Evolutionary conservation across 2,888 invertebrate species (phyloP), one percentile per base, ranked within the genome.

Genomic region (Strigamia crassipes): DNA sequence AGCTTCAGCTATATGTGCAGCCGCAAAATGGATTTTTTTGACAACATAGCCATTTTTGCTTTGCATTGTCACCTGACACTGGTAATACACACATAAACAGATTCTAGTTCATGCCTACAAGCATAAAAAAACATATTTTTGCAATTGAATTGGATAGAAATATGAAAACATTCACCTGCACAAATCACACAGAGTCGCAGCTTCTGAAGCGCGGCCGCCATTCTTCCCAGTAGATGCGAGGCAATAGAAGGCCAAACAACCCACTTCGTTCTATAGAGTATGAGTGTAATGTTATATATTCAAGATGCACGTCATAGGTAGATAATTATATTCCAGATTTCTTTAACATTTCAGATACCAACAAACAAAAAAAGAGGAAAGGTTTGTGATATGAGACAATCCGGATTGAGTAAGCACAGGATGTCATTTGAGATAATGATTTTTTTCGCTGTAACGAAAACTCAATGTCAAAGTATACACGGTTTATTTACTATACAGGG

Each of bases 371-470:
- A 73, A 73, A 73, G 9, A 73, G 27, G 12, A 9, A 73, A 27
- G 31, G 73, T 27, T 51, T 73, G 73, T n/a, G 31, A 31, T 31
- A 12, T 73, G 73, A 73, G 13, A 31, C 18, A 23, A 31, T 73
- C 73, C n/a, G 23, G n/a, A 23, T 73, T 31, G 73, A 8, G 73
- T 31, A 73, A 73, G 73, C 23, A 31, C 73, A 23, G 73, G 73
- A 73, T 73, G 73, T 73, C 73, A 27, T 10, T 73, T 27, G 73
- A 73, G 73, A 31, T 73, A 73, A 73, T 73, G 73, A 73, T 73
- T 73, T 73, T 73, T 73, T 73, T 8, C 73, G 31, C 31, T 73
- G 31, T 73, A 73, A 73, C 73, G 73, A 15, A 73, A 73, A 15
- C 31, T 27, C 73, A 73, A 73, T 73, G 31, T 73, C 73, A n/a